Evolutionary conservation across 2,797 vertebrate genomes (phyloP).

Genomic region (Tachyglossus aculeatus): DNA sequence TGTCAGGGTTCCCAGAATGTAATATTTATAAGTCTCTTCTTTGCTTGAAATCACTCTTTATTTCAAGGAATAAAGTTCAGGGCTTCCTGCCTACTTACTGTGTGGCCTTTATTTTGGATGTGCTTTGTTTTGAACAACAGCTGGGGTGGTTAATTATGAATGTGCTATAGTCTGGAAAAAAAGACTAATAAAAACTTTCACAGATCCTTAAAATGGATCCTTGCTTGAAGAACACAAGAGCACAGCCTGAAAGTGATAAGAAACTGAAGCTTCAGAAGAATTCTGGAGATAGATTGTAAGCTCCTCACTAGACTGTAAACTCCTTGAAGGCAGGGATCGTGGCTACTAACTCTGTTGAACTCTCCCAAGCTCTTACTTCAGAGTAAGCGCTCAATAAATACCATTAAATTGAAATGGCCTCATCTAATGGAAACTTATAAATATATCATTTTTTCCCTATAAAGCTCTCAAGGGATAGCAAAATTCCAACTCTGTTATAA

Average conservation of each 20-base stretch:
- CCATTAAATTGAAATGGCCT: no score
- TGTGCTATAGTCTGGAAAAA: neutral
- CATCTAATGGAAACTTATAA: no score
- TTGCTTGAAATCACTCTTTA: neutral
- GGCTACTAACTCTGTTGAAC: no score
- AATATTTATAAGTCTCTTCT: neutral
- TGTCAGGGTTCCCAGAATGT: neutral
- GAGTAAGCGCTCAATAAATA: no score
- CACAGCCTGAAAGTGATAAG: neutral
- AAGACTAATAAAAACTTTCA: slow-evolving; percentile 27
- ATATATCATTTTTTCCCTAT: no score
- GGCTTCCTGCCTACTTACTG: neutral
- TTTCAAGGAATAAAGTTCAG: neutral
- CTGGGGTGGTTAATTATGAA: slow-evolving; percentile 29
- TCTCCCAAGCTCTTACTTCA: no score
- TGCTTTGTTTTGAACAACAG: slow-evolving; percentile 11
- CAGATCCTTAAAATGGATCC: slow-evolving; percentile 1
- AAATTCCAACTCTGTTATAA: no score
- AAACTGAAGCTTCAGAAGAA: neutral
- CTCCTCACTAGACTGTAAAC: no score
- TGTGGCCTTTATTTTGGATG: slow-evolving; percentile 17
- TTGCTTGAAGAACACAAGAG: no score
- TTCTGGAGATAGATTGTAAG: neutral
- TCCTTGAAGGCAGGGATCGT: no score
- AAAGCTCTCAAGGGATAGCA: no score